Evolutionary conservation across 2,888 invertebrate genomes (phyloP).

Genomic region (Marronus borbonicus): DNA sequence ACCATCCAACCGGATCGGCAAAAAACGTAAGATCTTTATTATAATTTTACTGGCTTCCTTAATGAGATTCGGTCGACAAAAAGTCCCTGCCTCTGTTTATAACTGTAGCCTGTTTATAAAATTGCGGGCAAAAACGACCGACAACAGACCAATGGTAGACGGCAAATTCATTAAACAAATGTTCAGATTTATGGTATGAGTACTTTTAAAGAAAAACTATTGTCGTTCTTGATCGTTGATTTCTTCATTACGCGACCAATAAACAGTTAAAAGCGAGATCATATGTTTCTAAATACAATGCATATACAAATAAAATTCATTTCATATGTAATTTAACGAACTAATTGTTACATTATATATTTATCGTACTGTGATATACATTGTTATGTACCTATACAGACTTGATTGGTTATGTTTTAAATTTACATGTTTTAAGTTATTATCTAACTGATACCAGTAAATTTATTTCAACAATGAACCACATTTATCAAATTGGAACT

Average conservation of each 20-base stretch:
- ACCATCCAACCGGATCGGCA: slow-evolving; percentile 52
- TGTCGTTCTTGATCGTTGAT: slow-evolving; percentile 38
- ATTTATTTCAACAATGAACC: too few species aligned
- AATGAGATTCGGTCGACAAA: slow-evolving; percentile 60
- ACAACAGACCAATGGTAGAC: slow-evolving; percentile 61
- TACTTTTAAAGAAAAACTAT: slow-evolving; percentile 39
- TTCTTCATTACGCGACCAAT: slow-evolving; percentile 42
- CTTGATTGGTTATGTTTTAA: too few species aligned
- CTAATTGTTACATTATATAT: too few species aligned
- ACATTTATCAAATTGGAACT: too few species aligned
- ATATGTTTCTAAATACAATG: too few species aligned
- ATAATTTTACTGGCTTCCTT: slow-evolving; percentile 65
- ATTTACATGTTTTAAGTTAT: too few species aligned
- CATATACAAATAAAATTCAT: neutral
- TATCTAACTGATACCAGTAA: too few species aligned
- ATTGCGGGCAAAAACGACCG: slow-evolving; percentile 63
- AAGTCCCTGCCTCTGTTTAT: slow-evolving; percentile 57
- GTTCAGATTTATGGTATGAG: slow-evolving; percentile 58
- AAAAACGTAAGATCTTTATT: slow-evolving; percentile 67
- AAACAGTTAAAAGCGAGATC: neutral
- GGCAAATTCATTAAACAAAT: slow-evolving; percentile 64
- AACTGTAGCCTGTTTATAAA: slow-evolving; percentile 62
- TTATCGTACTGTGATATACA: too few species aligned
- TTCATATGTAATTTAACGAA: too few species aligned
- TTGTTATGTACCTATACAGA: too few species aligned